Conservation (phyloP, 2,888 invertebrate genomes). For the Orthosia gothica region DNA sequence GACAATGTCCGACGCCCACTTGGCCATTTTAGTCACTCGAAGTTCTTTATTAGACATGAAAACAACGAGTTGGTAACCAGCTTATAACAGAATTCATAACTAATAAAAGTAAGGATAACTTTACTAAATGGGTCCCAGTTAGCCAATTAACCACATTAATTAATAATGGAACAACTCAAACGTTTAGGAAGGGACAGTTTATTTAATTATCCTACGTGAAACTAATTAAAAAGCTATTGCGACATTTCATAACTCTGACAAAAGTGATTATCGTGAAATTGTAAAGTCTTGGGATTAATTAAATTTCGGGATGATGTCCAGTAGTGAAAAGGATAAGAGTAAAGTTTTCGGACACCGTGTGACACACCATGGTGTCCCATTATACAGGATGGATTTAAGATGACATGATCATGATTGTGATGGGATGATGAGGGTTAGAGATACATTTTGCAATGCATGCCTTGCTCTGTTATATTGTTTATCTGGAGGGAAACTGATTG, state of each 20-base stretch:
- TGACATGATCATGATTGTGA: no score
- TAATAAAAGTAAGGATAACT: constrained; percentile 21
- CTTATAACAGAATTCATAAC: constrained; percentile 9
- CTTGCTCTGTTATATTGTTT: no score
- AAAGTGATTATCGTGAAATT: constrained; percentile 11
- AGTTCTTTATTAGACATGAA: not conserved
- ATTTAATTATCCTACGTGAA: constrained; percentile 30
- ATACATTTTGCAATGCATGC: no score
- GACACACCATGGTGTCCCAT: no score
- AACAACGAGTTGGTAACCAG: not conserved
- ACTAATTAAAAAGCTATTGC: constrained; percentile 29
- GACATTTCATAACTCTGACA: constrained; percentile 12
- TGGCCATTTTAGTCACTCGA: not conserved
- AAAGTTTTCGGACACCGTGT: no score
- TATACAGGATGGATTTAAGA: no score
- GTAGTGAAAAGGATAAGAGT: not conserved
- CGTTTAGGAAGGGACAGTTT: constrained; percentile 9
- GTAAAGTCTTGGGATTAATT: not conserved
- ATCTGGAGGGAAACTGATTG: no score
- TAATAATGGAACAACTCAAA: constrained; percentile 24
- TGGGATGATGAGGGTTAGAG: no score
- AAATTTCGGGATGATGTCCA: not conserved
- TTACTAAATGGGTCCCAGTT: constrained; percentile 1
- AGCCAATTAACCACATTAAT: constrained; percentile 13
- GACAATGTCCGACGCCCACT: not conserved